Percentiles rank a stretch among this genome's conserved stretches.
These are phyloP conservation scores for Philhelius pedissequus DNA, from an alignment of 2,888 invertebrate species.

Conservation along the genomic window DNA sequence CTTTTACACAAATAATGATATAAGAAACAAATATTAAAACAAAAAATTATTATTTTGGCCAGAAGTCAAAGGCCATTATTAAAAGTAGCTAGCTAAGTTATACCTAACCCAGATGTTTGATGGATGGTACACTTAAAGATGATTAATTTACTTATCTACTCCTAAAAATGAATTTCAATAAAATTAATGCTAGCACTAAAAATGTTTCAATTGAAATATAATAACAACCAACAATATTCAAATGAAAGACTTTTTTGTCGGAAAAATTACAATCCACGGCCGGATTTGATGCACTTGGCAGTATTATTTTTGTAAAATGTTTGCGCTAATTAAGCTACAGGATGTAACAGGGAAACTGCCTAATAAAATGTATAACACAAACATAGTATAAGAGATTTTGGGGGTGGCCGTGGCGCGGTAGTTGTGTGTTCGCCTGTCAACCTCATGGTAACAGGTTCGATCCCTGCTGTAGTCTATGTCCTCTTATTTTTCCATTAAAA, in stretches of 20 bases:
- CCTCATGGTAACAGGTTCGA: too few relatives aligned
- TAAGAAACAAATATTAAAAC: not conserved
- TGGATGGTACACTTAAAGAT: constrained; percentile 28
- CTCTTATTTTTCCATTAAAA: too few relatives aligned
- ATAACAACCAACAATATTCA: not conserved
- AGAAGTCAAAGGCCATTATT: constrained; percentile 39
- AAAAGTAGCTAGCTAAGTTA: not conserved
- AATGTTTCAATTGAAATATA: constrained; percentile 47
- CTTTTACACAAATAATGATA: not conserved
- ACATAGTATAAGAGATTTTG: too few relatives aligned
- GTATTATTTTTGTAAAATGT: too few relatives aligned
- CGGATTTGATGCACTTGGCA: not conserved
- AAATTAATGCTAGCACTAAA: not conserved
- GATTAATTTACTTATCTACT: constrained; percentile 20
- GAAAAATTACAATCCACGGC: not conserved
- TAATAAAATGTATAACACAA: too few relatives aligned
- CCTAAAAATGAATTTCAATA: constrained; percentile 34
- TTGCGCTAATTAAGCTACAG: too few relatives aligned
- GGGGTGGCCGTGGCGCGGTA: too few relatives aligned
- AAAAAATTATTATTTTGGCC: constrained; percentile 55
- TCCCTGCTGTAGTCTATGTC: too few relatives aligned
- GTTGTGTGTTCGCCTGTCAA: too few relatives aligned
- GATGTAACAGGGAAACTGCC: too few relatives aligned
- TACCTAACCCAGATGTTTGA: constrained; percentile 16
- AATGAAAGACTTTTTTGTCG: not conserved